Conservation (phyloP, 2,797 vertebrate genomes). For the Emys orbicularis region DNA sequence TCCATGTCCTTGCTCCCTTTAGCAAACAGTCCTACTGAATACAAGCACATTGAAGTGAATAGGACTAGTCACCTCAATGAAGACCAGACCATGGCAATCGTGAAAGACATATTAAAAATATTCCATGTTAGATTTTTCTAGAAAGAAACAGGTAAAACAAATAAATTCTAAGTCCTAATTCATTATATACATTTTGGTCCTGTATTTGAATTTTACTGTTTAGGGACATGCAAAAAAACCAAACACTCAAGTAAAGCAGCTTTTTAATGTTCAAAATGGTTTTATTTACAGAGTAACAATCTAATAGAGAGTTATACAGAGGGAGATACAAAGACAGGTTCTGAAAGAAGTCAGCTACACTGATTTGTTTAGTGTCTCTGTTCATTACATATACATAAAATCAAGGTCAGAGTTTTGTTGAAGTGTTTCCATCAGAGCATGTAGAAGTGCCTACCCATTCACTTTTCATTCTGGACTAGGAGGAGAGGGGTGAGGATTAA, state of each 20-base stretch:
- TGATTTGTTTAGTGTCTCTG: not conserved
- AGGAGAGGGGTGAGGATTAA: not conserved
- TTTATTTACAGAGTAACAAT: conserved; percentile 12
- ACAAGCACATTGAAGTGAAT: not conserved
- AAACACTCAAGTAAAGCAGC: not conserved
- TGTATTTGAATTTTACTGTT: not conserved
- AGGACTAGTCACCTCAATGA: not conserved
- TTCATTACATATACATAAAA: not conserved
- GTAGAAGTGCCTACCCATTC: conserved; percentile 16
- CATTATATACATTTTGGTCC: not conserved
- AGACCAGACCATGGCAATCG: not conserved
- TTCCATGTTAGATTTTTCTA: not conserved
- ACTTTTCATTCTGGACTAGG: not conserved
- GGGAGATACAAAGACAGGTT: not conserved
- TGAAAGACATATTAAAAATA: not conserved
- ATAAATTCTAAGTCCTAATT: not conserved
- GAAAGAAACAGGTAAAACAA: not conserved
- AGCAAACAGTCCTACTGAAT: not conserved
- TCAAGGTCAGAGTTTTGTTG: not conserved
- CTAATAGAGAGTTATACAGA: not conserved
- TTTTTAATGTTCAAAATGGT: not conserved
- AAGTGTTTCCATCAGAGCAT: not conserved
- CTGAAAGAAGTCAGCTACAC: not conserved
- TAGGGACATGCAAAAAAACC: accelerated
- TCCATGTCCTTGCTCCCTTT: not conserved